These are phyloP conservation scores for Hirundichthys speculiger DNA, from an alignment of 2,113 vertebrate genomes.

Conservation along the genomic window DNA sequence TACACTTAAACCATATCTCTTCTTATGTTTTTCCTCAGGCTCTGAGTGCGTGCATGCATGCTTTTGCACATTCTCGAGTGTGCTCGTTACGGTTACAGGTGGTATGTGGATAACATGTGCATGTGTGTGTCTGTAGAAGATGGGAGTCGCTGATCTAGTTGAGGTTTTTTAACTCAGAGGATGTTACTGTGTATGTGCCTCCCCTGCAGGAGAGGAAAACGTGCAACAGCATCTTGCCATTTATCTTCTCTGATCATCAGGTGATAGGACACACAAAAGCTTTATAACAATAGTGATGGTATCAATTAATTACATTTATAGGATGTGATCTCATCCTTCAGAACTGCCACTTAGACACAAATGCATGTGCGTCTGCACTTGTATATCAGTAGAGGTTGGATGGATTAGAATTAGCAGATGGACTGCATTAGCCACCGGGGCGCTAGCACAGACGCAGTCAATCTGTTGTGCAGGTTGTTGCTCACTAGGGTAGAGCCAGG, in stretches of 20 bases:
- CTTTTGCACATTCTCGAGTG: not conserved
- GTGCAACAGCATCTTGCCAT: conserved; percentile 41
- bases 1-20: conserved; percentile 48
- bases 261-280: conserved; percentile 56
- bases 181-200: conserved; percentile 18
- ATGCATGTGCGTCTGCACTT: conserved; percentile 28
- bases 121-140: not conserved
- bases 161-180: conserved; percentile 35
- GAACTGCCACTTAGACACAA: conserved; percentile 12
- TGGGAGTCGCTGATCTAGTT: not conserved
- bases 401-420: conserved; percentile 79
- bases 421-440: conserved; percentile 69
- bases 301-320: conserved; percentile 71
- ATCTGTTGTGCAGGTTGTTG: conserved; percentile 65
- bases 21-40: conserved; percentile 53
- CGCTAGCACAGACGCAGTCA: conserved; percentile 70
- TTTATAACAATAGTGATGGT: conserved; percentile 64
- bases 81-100: not conserved
- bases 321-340: conserved; percentile 34
- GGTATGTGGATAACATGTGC: not conserved
- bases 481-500: conserved; percentile 69
- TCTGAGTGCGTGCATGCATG: conserved; percentile 4
- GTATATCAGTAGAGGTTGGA: conserved; percentile 32
- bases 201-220: conserved; percentile 28
- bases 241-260: conserved; percentile 67